Conservation (phyloP, 2,888 invertebrate species). For the Cryptocephalus moraei region DNA sequence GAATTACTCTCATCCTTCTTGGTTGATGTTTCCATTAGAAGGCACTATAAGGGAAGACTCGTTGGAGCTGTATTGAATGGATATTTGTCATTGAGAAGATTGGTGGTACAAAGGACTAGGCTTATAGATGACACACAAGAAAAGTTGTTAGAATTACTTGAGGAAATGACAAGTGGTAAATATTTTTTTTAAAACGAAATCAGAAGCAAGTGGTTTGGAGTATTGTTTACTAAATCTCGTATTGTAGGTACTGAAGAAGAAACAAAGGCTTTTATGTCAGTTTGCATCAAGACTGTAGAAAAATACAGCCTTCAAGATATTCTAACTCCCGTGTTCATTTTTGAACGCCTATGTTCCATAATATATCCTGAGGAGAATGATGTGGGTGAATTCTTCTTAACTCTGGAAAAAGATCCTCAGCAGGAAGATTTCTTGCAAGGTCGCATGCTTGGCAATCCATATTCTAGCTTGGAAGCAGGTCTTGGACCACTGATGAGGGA, state of each 20-base stretch:
- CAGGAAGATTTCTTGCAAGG: constrained; percentile 98
- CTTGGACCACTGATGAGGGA: constrained; percentile 96
- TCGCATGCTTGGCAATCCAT: constrained; percentile 96
- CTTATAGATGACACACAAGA: constrained; percentile 95
- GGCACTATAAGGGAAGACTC: constrained; percentile 74
- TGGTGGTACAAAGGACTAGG: constrained; percentile 90
- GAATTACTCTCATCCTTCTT: constrained; percentile 82
- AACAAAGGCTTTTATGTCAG: constrained; percentile 93
- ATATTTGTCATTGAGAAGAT: constrained; percentile 78
- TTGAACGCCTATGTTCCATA: constrained; percentile 92
- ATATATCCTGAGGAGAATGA: constrained; percentile 97
- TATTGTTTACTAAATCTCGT: not conserved
- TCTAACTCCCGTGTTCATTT: constrained; percentile 94
- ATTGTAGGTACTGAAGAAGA: constrained; percentile 73
- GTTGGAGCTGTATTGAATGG: constrained; percentile 89
- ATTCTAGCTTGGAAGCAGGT: constrained; percentile 86
- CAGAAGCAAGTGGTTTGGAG: not conserved
- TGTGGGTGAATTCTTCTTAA: constrained; percentile 91
- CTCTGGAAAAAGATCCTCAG: constrained; percentile 95
- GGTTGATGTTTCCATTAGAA: constrained; percentile 76
- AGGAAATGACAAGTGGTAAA: constrained; percentile 81
- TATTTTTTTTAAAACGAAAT: not conserved
- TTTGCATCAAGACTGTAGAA: constrained; percentile 91
- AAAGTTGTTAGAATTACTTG: constrained; percentile 81
- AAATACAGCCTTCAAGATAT: constrained; percentile 86